Conservation (phyloP, 2,797 vertebrate species). For the Pteropus rufus region DNA sequence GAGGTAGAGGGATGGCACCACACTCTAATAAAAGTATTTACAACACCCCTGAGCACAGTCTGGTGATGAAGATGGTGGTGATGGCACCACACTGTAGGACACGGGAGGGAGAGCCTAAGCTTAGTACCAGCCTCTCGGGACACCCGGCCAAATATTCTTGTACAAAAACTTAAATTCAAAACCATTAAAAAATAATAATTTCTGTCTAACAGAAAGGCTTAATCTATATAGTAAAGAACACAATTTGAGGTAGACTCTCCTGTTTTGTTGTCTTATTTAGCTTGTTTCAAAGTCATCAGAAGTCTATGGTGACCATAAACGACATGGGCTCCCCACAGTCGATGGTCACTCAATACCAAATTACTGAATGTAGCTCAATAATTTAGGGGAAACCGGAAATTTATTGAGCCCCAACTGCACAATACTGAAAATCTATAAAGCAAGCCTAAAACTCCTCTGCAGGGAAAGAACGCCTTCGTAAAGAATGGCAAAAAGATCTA, state of each 20-base stretch:
- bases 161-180: conserved; percentile 67
- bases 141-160: conserved; percentile 52
- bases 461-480: conserved; percentile 60
- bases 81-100: conserved; percentile 48
- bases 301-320: conserved; percentile 31
- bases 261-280: conserved; percentile 17
- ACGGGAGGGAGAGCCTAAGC: conserved; percentile 32
- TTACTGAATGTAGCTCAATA: conserved; percentile 37
- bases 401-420: conserved; percentile 38
- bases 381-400: conserved; percentile 51
- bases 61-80: conserved; percentile 56
- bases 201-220: conserved; percentile 64
- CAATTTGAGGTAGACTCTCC: conserved; percentile 14
- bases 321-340: not conserved
- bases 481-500: conserved; percentile 63
- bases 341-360: conserved; percentile 12
- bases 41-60: conserved; percentile 73
- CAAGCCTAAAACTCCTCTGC: conserved; percentile 25
- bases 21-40: conserved; percentile 72
- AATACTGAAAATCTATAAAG: conserved; percentile 48
- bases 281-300: conserved; percentile 57
- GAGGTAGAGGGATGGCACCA: conserved; percentile 80
- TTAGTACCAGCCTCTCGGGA: conserved; percentile 25
- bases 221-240: conserved; percentile 64
- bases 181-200: conserved; percentile 59